Base-by-base conservation (phyloP, 2,888 invertebrate genomes). In the Lithosia quadra region DNA sequence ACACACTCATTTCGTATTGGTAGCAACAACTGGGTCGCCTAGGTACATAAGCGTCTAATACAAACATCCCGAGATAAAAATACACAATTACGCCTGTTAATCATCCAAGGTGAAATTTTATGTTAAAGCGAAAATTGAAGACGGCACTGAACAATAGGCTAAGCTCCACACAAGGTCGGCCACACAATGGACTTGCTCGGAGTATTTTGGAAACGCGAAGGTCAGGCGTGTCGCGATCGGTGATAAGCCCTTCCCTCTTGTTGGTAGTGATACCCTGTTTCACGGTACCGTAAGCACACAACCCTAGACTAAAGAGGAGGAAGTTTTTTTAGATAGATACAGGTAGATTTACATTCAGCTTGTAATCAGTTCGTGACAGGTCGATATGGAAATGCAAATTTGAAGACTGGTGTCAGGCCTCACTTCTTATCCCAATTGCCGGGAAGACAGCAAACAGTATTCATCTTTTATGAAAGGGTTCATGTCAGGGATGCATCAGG, bases 201-300 rank as follows among this genome's bases (percentile, higher is more conserved):
- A 86, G 87, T 87, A 91, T 93, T 94, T 94, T 94, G 92, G 88
- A 92, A 94, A 94, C 88, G 88, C 81, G 90, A 92, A 93, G 93
- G 93, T 90, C 91, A 88, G 63, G 66, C 67, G 74, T 88, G 87
- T 88, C 86, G 85, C 83, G 91, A 92, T 90, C 78, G 73, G 53
- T 82, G 92, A 93, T 92, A 91, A 91, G 88, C 88, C 88, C 88
- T 91, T 89, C 90, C 90, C 88, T 75, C 89, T 87, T 87, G 88
- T 89, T 89, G 85, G 79, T 72, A 77, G 79, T 85, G 88, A 90
- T 89, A 88, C 88, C 86, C 86, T 89, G 90, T 92, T 92, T 91
- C 90, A 93, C 88, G 92, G 87, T 81, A 75, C 81, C 81, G 72
- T 87, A 87, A 79, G 58, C 87, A 84, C 83, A 74, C 73, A 72